These are phyloP conservation scores for Rhagium mordax DNA, from an alignment of 2,888 invertebrate species.

Conservation along the genomic window DNA sequence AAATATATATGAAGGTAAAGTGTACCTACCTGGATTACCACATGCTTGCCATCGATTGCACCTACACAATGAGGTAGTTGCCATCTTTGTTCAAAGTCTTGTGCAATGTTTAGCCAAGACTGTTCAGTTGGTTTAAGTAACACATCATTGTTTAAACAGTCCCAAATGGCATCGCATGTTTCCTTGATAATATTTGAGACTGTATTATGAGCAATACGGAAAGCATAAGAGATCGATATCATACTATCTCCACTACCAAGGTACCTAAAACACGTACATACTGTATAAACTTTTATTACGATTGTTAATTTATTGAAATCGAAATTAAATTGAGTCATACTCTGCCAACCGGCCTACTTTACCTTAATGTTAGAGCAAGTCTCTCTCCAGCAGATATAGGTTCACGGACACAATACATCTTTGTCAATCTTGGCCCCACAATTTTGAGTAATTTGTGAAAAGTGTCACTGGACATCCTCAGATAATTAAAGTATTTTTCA, in stretches of 20 bases:
- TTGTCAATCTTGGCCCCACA: slow-evolving; percentile 45
- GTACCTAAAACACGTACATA: slow-evolving; percentile 33
- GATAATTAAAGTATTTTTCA: slow-evolving; percentile 52
- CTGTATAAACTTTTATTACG: background rate
- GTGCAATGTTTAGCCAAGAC: slow-evolving; percentile 53
- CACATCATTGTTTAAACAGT: slow-evolving; percentile 43
- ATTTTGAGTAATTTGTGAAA: slow-evolving; percentile 45
- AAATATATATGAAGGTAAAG: background rate
- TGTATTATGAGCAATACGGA: slow-evolving; percentile 51
- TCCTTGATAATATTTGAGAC: slow-evolving; percentile 54
- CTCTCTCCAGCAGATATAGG: too few species aligned
- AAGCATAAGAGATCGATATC: slow-evolving; percentile 37
- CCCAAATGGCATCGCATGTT: slow-evolving; percentile 55
- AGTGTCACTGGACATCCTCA: slow-evolving; percentile 39
- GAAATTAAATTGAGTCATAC: background rate
- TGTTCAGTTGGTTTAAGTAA: slow-evolving; percentile 51
- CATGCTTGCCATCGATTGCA: too few species aligned
- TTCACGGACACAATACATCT: slow-evolving; percentile 45
- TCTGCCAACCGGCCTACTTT: too few species aligned
- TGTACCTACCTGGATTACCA: slow-evolving; percentile 37
- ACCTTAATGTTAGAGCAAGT: too few species aligned
- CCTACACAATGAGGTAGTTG: slow-evolving; percentile 55
- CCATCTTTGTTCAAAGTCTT: slow-evolving; percentile 52
- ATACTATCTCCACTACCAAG: slow-evolving; percentile 38
- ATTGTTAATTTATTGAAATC: background rate